A percentile compares a stretch with the other conserved stretches of the same genome.
Conservation (phyloP, 1,140 invertebrate species). For the Trichoplusia ni region DNA sequence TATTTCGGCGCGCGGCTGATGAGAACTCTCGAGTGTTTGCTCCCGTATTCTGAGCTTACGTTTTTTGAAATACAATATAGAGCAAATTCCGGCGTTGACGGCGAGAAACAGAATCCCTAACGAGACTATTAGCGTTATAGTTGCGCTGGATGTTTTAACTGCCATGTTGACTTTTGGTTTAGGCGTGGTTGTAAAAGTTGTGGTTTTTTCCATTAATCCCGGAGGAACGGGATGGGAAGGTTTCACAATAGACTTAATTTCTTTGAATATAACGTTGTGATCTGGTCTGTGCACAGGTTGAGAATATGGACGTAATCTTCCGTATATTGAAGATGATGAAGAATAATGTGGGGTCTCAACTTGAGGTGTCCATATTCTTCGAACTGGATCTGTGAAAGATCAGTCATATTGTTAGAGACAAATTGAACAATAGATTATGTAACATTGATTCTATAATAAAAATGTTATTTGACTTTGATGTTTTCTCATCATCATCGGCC, state of each 20-base stretch:
- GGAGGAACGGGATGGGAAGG: slow-evolving; percentile 59
- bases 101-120: slow-evolving; percentile 90
- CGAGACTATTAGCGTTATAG: slow-evolving; percentile 88
- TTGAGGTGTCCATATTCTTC: slow-evolving; percentile 55
- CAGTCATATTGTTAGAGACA: neutral
- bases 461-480: no score
- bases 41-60: slow-evolving; percentile 82
- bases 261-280: slow-evolving; percentile 62
- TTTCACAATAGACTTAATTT: slow-evolving; percentile 45
- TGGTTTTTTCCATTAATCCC: slow-evolving; percentile 61
- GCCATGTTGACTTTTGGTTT: slow-evolving; percentile 55
- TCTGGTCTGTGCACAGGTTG: slow-evolving; percentile 54
- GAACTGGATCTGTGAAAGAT: slow-evolving; percentile 54
- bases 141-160: slow-evolving; percentile 79
- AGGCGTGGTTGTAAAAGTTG: slow-evolving; percentile 40
- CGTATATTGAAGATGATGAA: slow-evolving; percentile 54
- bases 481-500: no score
- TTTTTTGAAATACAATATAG: slow-evolving; percentile 89
- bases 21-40: slow-evolving; percentile 76
- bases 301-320: slow-evolving; percentile 59
- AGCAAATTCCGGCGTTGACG: slow-evolving; percentile 90
- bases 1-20: slow-evolving; percentile 60
- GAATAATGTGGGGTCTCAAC: slow-evolving; percentile 53
- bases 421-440: no score
- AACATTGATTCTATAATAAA: no score